Percentiles rank a stretch among this genome's conserved stretches.
Evolutionary conservation across 2,888 invertebrate genomes (phyloP).

Genomic region (Tyria jacobaeae): DNA sequence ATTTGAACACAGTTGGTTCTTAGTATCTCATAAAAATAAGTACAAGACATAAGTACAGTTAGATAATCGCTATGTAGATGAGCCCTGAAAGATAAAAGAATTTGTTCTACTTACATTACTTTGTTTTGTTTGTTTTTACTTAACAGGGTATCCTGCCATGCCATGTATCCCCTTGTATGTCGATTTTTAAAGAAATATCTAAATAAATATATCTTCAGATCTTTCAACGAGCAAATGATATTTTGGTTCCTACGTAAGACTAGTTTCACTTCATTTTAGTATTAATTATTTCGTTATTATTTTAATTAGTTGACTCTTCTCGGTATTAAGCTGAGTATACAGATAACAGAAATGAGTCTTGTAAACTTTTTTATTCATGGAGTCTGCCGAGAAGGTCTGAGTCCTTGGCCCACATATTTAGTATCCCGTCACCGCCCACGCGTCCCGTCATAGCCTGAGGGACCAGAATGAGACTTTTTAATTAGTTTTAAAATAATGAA

Average conservation of each 20-base stretch:
- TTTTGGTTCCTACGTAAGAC: conserved; percentile 1
- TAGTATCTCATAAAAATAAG: no score
- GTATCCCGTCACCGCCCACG: conserved; percentile 40
- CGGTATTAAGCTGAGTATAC: conserved; percentile 20
- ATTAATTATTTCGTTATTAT: conserved; percentile 11
- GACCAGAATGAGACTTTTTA: conserved; percentile 49
- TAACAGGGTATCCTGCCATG: no score
- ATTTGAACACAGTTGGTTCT: no score
- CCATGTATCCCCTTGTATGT: no score
- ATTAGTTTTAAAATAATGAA: conserved; percentile 57
- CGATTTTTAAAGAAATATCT: no score
- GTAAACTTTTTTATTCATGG: conserved; percentile 39
- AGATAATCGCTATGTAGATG: no score
- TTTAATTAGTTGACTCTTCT: conserved; percentile 14
- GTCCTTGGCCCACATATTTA: conserved; percentile 43
- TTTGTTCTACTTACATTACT: neutral
- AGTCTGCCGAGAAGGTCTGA: conserved; percentile 22
- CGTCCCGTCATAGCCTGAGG: conserved; percentile 40
- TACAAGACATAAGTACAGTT: no score
- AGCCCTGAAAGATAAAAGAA: no score
- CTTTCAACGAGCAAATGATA: conserved; percentile 19
- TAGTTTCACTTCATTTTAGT: neutral
- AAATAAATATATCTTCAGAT: conserved; percentile 27
- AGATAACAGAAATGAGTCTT: conserved; percentile 30
- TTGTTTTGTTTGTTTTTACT: no score